Percentiles rank a stretch among this genome's conserved stretches.
Conservation (phyloP, 2,113 vertebrate genomes). For the Chaetops frenatus region DNA sequence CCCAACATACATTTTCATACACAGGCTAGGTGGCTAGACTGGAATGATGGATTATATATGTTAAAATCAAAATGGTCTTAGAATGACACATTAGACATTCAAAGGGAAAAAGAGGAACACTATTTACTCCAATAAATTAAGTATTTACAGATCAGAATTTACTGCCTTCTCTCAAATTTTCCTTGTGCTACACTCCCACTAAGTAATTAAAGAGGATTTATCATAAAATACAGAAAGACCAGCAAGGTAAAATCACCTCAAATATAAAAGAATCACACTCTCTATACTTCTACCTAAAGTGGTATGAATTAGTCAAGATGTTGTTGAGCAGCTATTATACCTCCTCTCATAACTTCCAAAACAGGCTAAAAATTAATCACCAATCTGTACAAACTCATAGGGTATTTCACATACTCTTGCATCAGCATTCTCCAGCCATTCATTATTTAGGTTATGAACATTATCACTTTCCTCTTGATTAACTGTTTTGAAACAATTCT, state of each 20-base stretch:
- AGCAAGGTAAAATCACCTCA: not conserved
- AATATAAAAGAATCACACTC: not conserved
- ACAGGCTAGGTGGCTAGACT: not conserved
- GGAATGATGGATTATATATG: not conserved
- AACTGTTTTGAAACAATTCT: constrained; percentile 14
- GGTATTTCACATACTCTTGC: not conserved
- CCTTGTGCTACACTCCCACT: not conserved
- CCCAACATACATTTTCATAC: not conserved
- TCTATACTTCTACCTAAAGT: not conserved
- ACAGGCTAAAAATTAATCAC: not conserved
- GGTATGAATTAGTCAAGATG: not conserved
- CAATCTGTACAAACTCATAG: not conserved
- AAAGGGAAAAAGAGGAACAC: not conserved
- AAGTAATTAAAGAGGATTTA: not conserved
- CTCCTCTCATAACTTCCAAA: not conserved
- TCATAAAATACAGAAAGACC: not conserved
- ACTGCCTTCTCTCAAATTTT: not conserved
- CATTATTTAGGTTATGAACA: not conserved
- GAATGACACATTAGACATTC: not conserved
- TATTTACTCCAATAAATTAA: not conserved
- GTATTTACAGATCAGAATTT: not conserved
- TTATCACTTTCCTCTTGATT: constrained; percentile 2
- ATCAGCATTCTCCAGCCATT: constrained; percentile 2
- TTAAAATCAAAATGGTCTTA: not conserved
- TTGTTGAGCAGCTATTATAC: not conserved